Conservation (phyloP, 2,113 vertebrate species). For the Megaceryle maxima region DNA sequence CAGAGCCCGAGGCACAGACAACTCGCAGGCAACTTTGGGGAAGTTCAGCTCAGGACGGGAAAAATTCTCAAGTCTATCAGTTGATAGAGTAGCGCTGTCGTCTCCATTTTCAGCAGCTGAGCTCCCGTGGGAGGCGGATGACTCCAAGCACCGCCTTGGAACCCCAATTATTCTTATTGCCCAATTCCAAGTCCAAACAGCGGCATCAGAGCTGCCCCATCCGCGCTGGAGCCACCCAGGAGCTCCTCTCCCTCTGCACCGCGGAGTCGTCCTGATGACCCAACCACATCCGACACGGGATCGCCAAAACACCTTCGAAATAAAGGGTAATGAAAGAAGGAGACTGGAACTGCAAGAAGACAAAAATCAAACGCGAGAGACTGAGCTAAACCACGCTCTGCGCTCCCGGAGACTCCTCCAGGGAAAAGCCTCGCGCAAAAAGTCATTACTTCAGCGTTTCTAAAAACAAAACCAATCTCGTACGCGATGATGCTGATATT, state of each 20-base stretch:
- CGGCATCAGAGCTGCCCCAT: not conserved
- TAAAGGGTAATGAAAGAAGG: not conserved
- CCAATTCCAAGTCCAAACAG: fast-evolving
- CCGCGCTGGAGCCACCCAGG: not conserved
- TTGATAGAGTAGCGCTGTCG: fast-evolving
- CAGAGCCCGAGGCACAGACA: not conserved
- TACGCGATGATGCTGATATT: not conserved
- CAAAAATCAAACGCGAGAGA: not conserved
- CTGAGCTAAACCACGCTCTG: not conserved
- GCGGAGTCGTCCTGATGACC: not conserved
- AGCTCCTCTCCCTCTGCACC: not conserved
- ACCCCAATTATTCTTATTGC: not conserved
- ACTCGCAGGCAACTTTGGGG: not conserved
- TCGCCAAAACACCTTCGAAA: not conserved
- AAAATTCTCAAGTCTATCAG: not conserved
- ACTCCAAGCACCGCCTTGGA: not conserved
- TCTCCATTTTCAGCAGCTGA: not conserved
- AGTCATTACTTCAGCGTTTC: conserved; percentile 30
- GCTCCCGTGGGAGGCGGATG: not conserved
- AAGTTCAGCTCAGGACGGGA: not conserved
- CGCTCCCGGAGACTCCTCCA: not conserved
- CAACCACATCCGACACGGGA: not conserved
- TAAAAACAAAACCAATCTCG: not conserved
- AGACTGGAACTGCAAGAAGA: not conserved
- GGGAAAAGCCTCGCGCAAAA: not conserved